These are phyloP conservation scores for Myotis myotis DNA, from an alignment of 2,797 vertebrate species.

Conservation along the genomic window DNA sequence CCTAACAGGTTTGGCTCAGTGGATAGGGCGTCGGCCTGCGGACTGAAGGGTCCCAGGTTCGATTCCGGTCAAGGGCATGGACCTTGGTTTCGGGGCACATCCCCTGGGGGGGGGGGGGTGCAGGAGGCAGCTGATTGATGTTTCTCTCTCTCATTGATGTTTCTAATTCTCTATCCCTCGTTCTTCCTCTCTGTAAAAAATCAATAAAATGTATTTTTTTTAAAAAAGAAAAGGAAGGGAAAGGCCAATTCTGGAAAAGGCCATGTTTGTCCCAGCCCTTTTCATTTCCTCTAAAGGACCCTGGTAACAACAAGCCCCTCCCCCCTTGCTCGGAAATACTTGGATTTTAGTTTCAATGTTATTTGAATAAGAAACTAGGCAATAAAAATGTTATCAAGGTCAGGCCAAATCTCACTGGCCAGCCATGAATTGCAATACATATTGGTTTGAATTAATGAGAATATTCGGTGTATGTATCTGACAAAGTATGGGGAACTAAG, in stretches of 20 bases:
- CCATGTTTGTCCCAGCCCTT: not conserved
- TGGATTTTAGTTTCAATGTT: not conserved
- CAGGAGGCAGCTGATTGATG: no score
- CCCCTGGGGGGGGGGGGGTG: no score
- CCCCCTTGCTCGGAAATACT: not conserved
- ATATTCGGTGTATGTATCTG: not conserved
- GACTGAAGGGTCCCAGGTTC: no score
- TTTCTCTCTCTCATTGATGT: no score
- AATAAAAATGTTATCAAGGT: not conserved
- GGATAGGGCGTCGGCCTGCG: no score
- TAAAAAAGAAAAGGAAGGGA: not conserved
- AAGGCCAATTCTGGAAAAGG: not conserved
- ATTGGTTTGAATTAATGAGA: not conserved
- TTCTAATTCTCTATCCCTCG: no score
- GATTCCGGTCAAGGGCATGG: no score
- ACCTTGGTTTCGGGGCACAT: no score
- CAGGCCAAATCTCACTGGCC: not conserved
- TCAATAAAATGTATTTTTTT: no score
- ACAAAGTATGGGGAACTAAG: not conserved
- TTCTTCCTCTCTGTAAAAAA: no score
- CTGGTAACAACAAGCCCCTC: not conserved
- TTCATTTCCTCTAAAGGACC: not conserved
- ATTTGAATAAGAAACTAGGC: slow-evolving; percentile 11
- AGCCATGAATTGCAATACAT: not conserved
- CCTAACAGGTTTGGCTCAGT: no score